Evolutionary conservation across 2,797 vertebrate species (phyloP).

Genomic region (Salarias fasciatus): DNA sequence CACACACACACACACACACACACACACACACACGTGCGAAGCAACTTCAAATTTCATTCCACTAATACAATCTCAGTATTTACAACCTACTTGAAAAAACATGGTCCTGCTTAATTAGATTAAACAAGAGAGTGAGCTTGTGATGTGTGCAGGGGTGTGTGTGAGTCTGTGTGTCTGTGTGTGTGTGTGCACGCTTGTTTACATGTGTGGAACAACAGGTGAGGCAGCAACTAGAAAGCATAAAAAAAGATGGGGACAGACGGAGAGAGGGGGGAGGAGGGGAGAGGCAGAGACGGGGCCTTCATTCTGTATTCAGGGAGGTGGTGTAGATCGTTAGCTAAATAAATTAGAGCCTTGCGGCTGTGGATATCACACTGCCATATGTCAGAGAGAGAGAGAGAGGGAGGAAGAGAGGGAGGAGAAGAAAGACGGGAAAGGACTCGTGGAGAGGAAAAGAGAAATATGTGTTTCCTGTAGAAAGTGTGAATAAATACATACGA

Average conservation of each 20-base stretch:
- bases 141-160: background rate
- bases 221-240: slow-evolving; percentile 50
- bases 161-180: slow-evolving; percentile 10
- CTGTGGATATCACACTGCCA: slow-evolving; percentile 79
- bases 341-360: slow-evolving; percentile 79
- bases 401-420: slow-evolving; percentile 16
- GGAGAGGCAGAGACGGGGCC: slow-evolving; percentile 53
- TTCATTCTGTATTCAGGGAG: slow-evolving; percentile 75
- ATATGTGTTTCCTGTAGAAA: slow-evolving; percentile 63
- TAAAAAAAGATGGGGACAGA: slow-evolving; percentile 35
- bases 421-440: slow-evolving; percentile 23
- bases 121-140: slow-evolving; percentile 49
- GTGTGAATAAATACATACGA: slow-evolving; percentile 73
- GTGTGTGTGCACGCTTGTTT: slow-evolving; percentile 30
- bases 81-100: slow-evolving; percentile 75
- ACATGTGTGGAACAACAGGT: slow-evolving; percentile 73
- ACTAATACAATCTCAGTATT: slow-evolving; percentile 74
- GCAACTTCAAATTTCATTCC: slow-evolving; percentile 61
- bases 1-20: slow-evolving; percentile 7
- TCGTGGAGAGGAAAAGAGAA: slow-evolving; percentile 47
- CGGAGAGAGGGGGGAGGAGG: slow-evolving; percentile 15
- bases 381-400: slow-evolving; percentile 64
- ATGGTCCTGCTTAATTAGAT: slow-evolving; percentile 73
- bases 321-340: slow-evolving; percentile 79
- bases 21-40: slow-evolving; percentile 13